phyloP scores from a whole-genome alignment of 2,888 invertebrate species.

The Drosophila incognita region DNA sequence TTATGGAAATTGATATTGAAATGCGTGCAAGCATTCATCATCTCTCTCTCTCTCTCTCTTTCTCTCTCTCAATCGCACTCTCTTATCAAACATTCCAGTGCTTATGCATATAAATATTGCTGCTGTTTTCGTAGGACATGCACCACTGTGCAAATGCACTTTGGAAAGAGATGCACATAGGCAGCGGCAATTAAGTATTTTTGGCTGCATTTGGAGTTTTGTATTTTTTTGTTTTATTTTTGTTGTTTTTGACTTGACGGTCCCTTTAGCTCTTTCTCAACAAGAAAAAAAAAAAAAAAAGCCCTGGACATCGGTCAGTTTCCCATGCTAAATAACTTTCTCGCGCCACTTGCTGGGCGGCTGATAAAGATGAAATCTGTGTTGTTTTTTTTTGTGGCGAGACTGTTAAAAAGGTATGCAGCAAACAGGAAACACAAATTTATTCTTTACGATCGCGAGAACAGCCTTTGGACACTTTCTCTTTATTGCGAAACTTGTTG shows the following conservation, averaged over 20 bases:
- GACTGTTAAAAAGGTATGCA: constrained; percentile 46
- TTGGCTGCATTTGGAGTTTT: constrained; percentile 40
- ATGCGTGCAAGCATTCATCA: constrained; percentile 6
- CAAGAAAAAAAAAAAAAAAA: neutral
- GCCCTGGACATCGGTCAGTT: constrained; percentile 36
- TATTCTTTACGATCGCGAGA: constrained; percentile 83
- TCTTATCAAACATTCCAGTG: constrained; percentile 26
- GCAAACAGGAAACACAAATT: constrained; percentile 82
- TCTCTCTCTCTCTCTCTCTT: neutral
- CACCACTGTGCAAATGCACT: constrained; percentile 39
- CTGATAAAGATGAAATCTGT: constrained; percentile 57
- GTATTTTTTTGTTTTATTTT: constrained; percentile 30
- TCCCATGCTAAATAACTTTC: constrained; percentile 60
- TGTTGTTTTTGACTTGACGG: constrained; percentile 39
- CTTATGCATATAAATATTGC: neutral
- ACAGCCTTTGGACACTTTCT: constrained; percentile 82
- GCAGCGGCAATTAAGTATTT: constrained; percentile 45
- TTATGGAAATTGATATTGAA: constrained; percentile 30
- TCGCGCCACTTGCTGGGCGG: constrained; percentile 49
- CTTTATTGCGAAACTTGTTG: constrained; percentile 81
- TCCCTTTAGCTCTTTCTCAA: constrained; percentile 39
- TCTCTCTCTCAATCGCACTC: neutral
- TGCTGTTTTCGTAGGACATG: constrained; percentile 5
- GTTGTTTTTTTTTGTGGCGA: constrained; percentile 24
- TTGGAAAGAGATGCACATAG: constrained; percentile 20